phyloP scores from a whole-genome alignment of 2,113 vertebrate species.

The Pogonocichla stellata region DNA sequence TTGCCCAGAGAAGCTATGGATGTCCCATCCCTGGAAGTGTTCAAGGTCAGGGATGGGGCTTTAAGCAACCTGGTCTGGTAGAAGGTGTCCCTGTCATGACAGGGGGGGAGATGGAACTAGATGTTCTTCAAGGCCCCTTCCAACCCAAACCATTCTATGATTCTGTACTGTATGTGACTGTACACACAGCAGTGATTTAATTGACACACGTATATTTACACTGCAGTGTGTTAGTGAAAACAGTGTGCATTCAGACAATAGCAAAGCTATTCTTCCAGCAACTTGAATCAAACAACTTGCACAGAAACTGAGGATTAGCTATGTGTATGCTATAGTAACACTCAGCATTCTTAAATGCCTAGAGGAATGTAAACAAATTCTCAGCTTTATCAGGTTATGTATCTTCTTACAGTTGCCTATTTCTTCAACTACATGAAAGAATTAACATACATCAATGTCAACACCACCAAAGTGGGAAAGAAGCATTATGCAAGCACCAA shows the following conservation, averaged over 20 bases:
- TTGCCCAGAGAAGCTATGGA: neutral
- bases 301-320: neutral
- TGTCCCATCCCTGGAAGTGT: too few relatives aligned
- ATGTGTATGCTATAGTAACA: neutral
- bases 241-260: fast-evolving
- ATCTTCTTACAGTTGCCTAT: neutral
- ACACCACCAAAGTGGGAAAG: neutral
- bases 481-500: neutral
- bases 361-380: neutral
- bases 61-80: neutral
- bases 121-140: neutral
- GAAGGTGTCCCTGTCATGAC: neutral
- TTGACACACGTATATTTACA: fast-evolving
- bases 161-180: too few relatives aligned
- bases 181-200: neutral
- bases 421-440: neutral
- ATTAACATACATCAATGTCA: neutral
- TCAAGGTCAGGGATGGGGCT: neutral
- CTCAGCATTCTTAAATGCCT: neutral
- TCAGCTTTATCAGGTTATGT: neutral
- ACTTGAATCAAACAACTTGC: neutral
- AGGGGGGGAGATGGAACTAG: neutral
- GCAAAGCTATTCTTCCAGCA: neutral
- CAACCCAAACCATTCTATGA: neutral
- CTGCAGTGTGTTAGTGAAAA: neutral